A percentile compares a stretch with the other conserved stretches of the same genome.
Conservation (phyloP, 2,888 invertebrate species). For the Elegia similella region DNA sequence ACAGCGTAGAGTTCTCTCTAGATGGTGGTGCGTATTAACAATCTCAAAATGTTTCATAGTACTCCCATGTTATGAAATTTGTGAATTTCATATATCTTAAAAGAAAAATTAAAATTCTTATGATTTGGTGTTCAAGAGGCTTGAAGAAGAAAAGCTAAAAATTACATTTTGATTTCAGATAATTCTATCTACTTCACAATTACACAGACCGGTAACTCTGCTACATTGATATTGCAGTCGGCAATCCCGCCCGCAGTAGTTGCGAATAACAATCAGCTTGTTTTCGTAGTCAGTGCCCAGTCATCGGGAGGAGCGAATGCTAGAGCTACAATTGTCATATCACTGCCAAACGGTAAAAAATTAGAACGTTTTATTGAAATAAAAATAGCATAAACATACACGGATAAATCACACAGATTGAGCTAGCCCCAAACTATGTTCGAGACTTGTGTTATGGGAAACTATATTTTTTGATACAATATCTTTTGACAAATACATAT, state of each 20-base stretch:
- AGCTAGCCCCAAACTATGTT: too few species aligned
- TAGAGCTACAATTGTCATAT: background rate
- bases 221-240: background rate
- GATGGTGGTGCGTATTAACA: background rate
- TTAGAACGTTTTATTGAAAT: background rate
- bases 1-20: slow-evolving; percentile 8
- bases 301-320: background rate
- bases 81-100: too few species aligned
- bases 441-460: too few species aligned
- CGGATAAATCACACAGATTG: too few species aligned
- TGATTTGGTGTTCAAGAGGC: too few species aligned
- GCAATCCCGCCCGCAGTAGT: background rate
- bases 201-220: background rate
- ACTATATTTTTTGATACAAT: too few species aligned
- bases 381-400: too few species aligned
- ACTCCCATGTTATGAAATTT: too few species aligned
- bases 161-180: background rate
- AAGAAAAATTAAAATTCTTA: too few species aligned
- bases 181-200: background rate
- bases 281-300: background rate
- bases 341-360: background rate
- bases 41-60: too few species aligned
- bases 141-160: background rate
- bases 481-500: too few species aligned
- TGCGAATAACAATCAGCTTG: background rate